These are phyloP conservation scores for Drosophila pseudotalamancana DNA, from an alignment of 2,888 invertebrate genomes.

Conservation along the genomic window DNA sequence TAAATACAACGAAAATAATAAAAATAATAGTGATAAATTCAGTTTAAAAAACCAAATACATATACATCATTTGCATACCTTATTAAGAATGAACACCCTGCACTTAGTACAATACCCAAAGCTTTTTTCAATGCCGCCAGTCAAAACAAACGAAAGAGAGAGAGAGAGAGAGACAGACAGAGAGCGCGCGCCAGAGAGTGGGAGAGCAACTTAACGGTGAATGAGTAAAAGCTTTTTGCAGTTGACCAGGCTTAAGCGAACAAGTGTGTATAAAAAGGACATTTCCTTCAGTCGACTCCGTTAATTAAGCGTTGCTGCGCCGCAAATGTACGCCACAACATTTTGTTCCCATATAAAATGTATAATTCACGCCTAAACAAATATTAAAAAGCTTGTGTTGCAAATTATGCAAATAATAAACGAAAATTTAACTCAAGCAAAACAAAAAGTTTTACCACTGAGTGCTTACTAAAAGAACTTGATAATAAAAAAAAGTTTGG, in stretches of 20 bases:
- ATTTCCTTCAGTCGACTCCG: conserved; percentile 75
- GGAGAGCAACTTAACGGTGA: conserved; percentile 43
- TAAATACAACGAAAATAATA: neutral
- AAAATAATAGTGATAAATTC: neutral
- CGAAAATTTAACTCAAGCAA: neutral
- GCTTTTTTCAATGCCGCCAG: conserved; percentile 40
- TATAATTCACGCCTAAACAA: conserved; percentile 41
- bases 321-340: conserved; percentile 60
- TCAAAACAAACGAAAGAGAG: conserved; percentile 43
- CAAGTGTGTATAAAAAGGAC: conserved; percentile 82
- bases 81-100: conserved; percentile 34
- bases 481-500: conserved; percentile 29
- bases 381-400: conserved; percentile 15
- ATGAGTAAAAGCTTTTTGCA: conserved; percentile 31
- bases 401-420: conserved; percentile 10
- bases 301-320: conserved; percentile 69
- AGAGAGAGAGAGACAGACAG: neutral
- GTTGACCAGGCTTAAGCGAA: conserved; percentile 75
- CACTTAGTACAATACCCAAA: conserved; percentile 22
- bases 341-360: conserved; percentile 18
- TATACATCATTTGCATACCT: too few species aligned
- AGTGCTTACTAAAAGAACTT: conserved; percentile 8
- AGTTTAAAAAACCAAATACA: neutral
- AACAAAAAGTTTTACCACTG: neutral
- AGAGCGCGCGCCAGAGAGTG: neutral